Conservation (phyloP, 2,888 invertebrate species). For the Smittia sp. region DNA sequence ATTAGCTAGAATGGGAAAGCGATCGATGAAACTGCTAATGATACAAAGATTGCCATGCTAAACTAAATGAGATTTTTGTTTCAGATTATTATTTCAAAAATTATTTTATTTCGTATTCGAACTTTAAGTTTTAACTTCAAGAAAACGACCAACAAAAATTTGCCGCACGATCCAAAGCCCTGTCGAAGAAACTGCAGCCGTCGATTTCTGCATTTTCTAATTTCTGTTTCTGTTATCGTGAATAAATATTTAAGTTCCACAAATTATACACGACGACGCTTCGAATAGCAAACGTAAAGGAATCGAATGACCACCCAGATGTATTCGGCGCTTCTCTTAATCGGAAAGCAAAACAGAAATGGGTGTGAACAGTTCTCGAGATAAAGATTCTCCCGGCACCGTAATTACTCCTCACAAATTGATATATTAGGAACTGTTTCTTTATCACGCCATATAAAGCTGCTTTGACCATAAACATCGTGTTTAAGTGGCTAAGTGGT, state of each 20-base stretch:
- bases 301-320: constrained; percentile 19
- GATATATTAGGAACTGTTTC: constrained; percentile 20
- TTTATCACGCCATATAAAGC: neutral
- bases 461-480: neutral
- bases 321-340: too few relatives aligned
- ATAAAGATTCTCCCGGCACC: neutral
- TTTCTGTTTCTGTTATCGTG: constrained; percentile 22
- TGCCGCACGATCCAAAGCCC: neutral
- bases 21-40: too few relatives aligned
- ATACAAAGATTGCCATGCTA: too few relatives aligned
- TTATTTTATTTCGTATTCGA: neutral
- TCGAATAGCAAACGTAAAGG: neutral
- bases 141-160: neutral
- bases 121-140: neutral
- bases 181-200: neutral
- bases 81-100: too few relatives aligned
- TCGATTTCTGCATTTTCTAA: neutral
- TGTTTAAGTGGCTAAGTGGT: constrained; percentile 13
- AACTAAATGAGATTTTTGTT: too few relatives aligned
- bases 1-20: neutral
- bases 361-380: neutral
- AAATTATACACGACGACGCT: constrained; percentile 16
- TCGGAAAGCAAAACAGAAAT: neutral
- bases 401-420: constrained; percentile 1
- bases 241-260: constrained; percentile 24